Conservation (phyloP, 2,888 invertebrate genomes). For the Acanthococcus lagerstroemiae region DNA sequence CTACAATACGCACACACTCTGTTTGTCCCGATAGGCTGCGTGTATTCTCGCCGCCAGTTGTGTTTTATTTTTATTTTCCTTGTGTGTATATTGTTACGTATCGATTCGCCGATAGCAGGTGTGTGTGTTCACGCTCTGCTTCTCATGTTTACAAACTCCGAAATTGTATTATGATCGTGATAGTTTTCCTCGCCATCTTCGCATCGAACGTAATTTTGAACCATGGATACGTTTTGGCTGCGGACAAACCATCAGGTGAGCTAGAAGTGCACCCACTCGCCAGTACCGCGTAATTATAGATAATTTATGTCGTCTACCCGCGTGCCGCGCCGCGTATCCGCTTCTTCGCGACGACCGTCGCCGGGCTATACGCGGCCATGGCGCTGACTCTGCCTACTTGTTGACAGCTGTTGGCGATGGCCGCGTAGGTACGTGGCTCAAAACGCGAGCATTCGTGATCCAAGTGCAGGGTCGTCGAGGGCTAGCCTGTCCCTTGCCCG, state of each 20-base stretch:
- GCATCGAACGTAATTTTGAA: background rate
- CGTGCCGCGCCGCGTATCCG: too few relatives aligned
- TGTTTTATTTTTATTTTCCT: too few relatives aligned
- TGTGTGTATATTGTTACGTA: conserved; percentile 23
- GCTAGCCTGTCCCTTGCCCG: too few relatives aligned
- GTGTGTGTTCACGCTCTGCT: conserved; percentile 29
- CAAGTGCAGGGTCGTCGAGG: too few relatives aligned
- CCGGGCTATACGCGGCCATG: too few relatives aligned
- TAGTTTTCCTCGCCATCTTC: background rate
- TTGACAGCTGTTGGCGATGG: conserved; percentile 18
- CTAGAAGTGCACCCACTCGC: background rate
- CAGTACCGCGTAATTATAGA: background rate
- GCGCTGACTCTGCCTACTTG: conserved; percentile 21
- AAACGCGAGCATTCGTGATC: too few relatives aligned
- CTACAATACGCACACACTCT: too few relatives aligned
- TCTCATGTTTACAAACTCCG: conserved; percentile 18
- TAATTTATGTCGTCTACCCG: background rate
- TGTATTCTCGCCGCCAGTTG: too few relatives aligned
- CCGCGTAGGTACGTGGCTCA: too few relatives aligned
- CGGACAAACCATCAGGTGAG: background rate
- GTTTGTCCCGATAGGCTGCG: too few relatives aligned
- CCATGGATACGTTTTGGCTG: background rate
- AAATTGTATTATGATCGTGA: conserved; percentile 13
- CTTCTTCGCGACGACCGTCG: too few relatives aligned
- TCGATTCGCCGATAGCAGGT: conserved; percentile 27